phyloP scores from a whole-genome alignment of 2,113 vertebrate species.

The Plectropomus leopardus region DNA sequence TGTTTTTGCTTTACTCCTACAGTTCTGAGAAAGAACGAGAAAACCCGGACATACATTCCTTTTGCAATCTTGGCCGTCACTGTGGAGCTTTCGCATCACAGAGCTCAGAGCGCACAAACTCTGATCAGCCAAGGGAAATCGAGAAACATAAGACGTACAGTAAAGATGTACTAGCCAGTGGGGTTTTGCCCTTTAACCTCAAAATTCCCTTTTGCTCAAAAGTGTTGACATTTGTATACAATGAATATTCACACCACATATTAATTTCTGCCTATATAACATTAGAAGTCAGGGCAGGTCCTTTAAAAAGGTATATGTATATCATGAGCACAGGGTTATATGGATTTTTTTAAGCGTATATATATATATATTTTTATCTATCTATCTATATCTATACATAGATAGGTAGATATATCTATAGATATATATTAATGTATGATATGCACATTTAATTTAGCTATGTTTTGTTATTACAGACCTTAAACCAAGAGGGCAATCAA shows the following conservation, averaged over 20 bases:
- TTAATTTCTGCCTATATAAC: slow-evolving; percentile 67
- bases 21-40: slow-evolving; percentile 80
- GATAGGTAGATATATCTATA: too few relatives aligned
- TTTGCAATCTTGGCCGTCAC: slow-evolving; percentile 58
- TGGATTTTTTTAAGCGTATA: slow-evolving; percentile 60
- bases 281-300: slow-evolving; percentile 71
- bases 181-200: slow-evolving; percentile 61
- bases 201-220: slow-evolving; percentile 74
- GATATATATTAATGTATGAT: slow-evolving; percentile 64
- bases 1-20: slow-evolving; percentile 53
- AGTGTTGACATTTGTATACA: slow-evolving; percentile 82
- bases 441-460: slow-evolving; percentile 66
- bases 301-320: slow-evolving; percentile 70
- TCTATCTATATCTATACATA: too few relatives aligned
- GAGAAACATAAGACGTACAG: slow-evolving; percentile 43
- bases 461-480: slow-evolving; percentile 68
- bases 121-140: slow-evolving; percentile 46
- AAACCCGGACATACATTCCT: slow-evolving; percentile 53
- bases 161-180: slow-evolving; percentile 53
- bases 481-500: slow-evolving; percentile 65
- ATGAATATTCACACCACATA: slow-evolving; percentile 57
- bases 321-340: slow-evolving; percentile 78
- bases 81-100: slow-evolving; percentile 53
- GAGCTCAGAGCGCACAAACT: slow-evolving; percentile 42
- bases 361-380: slow-evolving; percentile 33